phyloP scores from a whole-genome alignment of 1,140 invertebrate genomes.

The Drosophila lacteicornis region DNA sequence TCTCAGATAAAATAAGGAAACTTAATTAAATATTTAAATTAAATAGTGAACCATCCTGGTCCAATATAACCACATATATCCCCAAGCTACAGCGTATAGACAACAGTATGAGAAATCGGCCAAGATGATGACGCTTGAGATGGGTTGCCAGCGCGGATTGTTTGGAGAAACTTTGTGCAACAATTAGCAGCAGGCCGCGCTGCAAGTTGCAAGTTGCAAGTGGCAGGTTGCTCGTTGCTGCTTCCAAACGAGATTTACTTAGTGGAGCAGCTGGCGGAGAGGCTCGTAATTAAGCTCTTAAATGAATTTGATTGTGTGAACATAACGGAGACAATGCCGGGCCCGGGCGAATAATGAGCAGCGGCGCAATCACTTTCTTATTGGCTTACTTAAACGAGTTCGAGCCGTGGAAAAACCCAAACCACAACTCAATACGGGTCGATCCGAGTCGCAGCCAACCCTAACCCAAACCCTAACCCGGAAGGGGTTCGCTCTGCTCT shows the following conservation, averaged over 20 bases:
- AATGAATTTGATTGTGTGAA: slow-evolving; percentile 84
- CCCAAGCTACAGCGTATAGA: background rate
- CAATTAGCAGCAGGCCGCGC: slow-evolving; percentile 39
- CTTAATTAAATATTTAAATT: too few species aligned
- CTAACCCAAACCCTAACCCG: background rate
- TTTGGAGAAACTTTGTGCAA: slow-evolving; percentile 59
- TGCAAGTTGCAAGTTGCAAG: slow-evolving; percentile 25
- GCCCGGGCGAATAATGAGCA: background rate
- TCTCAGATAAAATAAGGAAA: too few species aligned
- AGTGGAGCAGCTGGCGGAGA: slow-evolving; percentile 69
- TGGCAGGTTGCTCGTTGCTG: slow-evolving; percentile 8
- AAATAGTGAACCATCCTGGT: too few species aligned
- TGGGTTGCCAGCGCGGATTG: slow-evolving; percentile 43
- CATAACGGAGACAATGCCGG: slow-evolving; percentile 40
- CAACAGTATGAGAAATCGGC: slow-evolving; percentile 64
- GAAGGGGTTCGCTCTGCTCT: slow-evolving; percentile 5
- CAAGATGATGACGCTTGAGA: slow-evolving; percentile 40
- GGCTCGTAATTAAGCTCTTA: slow-evolving; percentile 81
- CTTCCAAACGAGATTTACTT: slow-evolving; percentile 71
- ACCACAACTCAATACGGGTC: too few species aligned
- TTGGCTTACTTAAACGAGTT: slow-evolving; percentile 2
- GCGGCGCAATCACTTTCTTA: slow-evolving; percentile 53
- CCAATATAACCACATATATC: background rate
- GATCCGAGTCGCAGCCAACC: too few species aligned
- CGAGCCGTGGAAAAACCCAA: background rate